Base-by-base conservation (phyloP, 2,797 vertebrate genomes). In the Pagetopsis macropterus region DNA sequence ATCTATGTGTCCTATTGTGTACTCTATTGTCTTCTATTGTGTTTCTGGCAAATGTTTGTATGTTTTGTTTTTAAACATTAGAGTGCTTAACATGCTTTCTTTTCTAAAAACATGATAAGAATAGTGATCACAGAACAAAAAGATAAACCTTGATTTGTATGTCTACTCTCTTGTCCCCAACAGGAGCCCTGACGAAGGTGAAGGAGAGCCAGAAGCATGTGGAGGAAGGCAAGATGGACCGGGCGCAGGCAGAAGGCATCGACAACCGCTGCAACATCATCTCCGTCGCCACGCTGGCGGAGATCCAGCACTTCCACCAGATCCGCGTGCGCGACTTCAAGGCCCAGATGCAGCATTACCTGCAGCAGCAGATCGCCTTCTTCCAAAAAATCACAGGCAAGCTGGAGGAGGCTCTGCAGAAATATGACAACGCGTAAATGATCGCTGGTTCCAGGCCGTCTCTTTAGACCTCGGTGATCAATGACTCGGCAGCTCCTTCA, bases 301-400 rank as follows among this genome's bases (percentile, higher is more conserved):
- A 99, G 95, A 98, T 99, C 87, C 97, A 99, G 90, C 96, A 99
- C 91, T 99, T 99, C 93, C 96, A 99, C 90, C 96, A 96, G 88
- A 97, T 96, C 83, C 94, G 98, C 9, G 98, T 99, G 84, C 95
- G 96, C 27, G 98, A 99, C 95, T 99, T 98, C 88, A 97, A 95
- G 91, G 93, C 96, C 13, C 97, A 99, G 91, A 99, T 99, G 98
- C 98, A 99, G 87, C 96, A 97, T 92, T 96, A 96, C 94, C 94
- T 99, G 55, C 96, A 96, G 88, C 95, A 99, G 89, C 98, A 99
- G 94, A 99, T 99, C 82, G 82, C 94, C 65, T 99, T 99, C 95
- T 99, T 97, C 88, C 96, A 98, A 81, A 98, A 97, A 91, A 94
- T 99, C 91, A 98, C 97, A 1, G 95, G 96, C 89, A 99, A 97